These are phyloP conservation scores for Diorhabda elongata DNA, from an alignment of 1,140 invertebrate genomes.

Conservation along the genomic window DNA sequence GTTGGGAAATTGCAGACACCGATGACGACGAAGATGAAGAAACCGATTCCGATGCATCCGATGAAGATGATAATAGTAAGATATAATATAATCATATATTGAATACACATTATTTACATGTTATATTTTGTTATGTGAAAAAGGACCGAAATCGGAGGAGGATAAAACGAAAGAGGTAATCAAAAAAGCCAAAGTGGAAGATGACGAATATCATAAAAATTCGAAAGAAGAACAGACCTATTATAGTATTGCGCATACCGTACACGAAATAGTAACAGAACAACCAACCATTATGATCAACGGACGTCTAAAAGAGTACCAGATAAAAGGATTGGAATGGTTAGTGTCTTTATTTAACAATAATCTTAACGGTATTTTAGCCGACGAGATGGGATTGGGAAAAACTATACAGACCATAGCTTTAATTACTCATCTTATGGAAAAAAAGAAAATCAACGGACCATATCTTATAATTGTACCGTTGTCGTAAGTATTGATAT, in stretches of 20 bases:
- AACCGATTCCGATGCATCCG: conserved; percentile 21
- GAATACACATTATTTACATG: no score
- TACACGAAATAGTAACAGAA: conserved; percentile 86
- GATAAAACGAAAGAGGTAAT: conserved; percentile 59
- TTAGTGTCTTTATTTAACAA: conserved; percentile 98
- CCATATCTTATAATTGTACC: conserved; percentile 98
- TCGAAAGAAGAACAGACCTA: conserved; percentile 81
- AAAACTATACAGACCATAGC: conserved; percentile 99
- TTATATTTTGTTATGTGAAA: background rate
- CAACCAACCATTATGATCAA: conserved; percentile 88
- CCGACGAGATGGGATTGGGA: conserved; percentile 88
- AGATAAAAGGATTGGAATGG: conserved; percentile 97
- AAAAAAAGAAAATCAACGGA: conserved; percentile 87
- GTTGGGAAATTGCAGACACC: conserved; percentile 80
- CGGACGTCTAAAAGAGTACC: conserved; percentile 91
- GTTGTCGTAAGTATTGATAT: conserved; percentile 61
- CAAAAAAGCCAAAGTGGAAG: conserved; percentile 77
- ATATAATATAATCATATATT: no score
- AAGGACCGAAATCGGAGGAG: conserved; percentile 9
- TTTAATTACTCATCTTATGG: conserved; percentile 92
- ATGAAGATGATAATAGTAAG: conserved; percentile 53
- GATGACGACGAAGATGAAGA: conserved; percentile 53
- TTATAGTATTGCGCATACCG: conserved; percentile 91
- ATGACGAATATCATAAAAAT: conserved; percentile 83
- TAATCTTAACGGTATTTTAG: conserved; percentile 94